Percentiles rank a stretch among this genome's conserved stretches.
These are phyloP conservation scores for Teleiodes luculella DNA, from an alignment of 2,888 invertebrate genomes.

Conservation along the genomic window DNA sequence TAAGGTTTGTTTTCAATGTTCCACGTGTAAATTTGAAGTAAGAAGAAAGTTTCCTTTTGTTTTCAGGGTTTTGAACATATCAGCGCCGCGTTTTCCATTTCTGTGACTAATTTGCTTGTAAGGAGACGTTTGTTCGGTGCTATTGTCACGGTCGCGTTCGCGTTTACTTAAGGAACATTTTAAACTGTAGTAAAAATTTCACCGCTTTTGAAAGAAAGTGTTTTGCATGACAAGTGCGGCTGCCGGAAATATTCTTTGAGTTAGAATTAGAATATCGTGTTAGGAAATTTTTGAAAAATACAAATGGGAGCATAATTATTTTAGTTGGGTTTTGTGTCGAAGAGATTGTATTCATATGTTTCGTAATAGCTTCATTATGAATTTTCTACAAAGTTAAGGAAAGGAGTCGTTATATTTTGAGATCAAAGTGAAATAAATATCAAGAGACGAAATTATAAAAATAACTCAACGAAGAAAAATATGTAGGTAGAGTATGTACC, in stretches of 20 bases:
- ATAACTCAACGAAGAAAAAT: no score
- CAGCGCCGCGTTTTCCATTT: conserved; percentile 51
- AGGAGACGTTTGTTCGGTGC: conserved; percentile 51
- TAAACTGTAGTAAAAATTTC: conserved; percentile 59
- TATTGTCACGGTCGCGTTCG: conserved; percentile 47
- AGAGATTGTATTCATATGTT: no score
- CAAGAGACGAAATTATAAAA: no score
- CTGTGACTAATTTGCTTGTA: conserved; percentile 64
- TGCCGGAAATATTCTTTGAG: not conserved
- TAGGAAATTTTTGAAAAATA: not conserved
- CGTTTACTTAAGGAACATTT: conserved; percentile 31
- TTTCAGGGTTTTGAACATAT: conserved; percentile 59
- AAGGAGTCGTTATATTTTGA: no score
- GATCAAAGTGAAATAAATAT: no score
- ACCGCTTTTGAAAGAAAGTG: conserved; percentile 34
- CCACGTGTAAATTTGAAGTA: conserved; percentile 50
- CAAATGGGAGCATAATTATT: not conserved
- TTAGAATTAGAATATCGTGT: not conserved
- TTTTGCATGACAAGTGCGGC: conserved; percentile 28
- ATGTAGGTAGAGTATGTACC: no score
- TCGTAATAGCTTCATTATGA: not conserved
- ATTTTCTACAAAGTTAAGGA: no score
- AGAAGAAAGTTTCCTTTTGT: conserved; percentile 68
- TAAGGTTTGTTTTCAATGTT: conserved; percentile 45
- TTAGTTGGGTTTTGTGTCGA: no score